Percentiles rank a stretch among this genome's conserved stretches.
Evolutionary conservation across 2,888 invertebrate species (phyloP).

Genomic region (Cancer borealis): DNA sequence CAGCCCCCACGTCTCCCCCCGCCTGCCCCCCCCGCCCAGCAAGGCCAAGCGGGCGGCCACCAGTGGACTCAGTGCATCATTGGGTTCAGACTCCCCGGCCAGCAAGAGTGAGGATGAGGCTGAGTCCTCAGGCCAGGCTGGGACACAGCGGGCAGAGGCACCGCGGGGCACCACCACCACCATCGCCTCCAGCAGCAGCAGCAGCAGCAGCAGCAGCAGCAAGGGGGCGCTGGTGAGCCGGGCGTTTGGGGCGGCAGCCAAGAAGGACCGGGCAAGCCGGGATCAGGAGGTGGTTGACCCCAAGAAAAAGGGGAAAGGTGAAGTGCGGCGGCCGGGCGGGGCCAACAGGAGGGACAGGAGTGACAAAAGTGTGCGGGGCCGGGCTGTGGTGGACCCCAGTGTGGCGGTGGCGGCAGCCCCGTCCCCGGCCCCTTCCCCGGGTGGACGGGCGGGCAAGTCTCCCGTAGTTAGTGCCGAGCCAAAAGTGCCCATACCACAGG

Average conservation of each 20-base stretch:
- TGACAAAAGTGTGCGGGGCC: slow-evolving; percentile 59
- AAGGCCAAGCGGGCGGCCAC: slow-evolving; percentile 42
- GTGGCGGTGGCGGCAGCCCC: slow-evolving; percentile 42
- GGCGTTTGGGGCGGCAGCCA: slow-evolving; percentile 56
- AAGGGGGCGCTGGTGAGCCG: slow-evolving; percentile 59
- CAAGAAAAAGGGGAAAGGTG: slow-evolving; percentile 52
- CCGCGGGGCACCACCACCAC: slow-evolving; percentile 40
- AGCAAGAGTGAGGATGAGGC: slow-evolving; percentile 66
- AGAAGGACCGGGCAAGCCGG: slow-evolving; percentile 58
- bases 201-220: not conserved
- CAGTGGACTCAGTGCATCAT: slow-evolving; percentile 51
- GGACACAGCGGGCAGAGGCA: slow-evolving; percentile 25
- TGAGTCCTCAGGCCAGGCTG: not conserved
- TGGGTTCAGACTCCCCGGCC: slow-evolving; percentile 53
- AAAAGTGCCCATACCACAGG: slow-evolving; percentile 71
- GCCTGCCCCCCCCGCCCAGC: slow-evolving; percentile 3
- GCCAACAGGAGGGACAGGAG: slow-evolving; percentile 60
- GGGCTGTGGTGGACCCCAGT: slow-evolving; percentile 51
- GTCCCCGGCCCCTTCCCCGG: slow-evolving; percentile 47
- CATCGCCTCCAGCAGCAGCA: not conserved
- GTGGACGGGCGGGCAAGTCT: slow-evolving; percentile 56
- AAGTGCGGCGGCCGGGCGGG: not conserved
- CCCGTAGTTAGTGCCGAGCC: slow-evolving; percentile 72
- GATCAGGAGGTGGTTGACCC: slow-evolving; percentile 57
- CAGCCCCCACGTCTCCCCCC: slow-evolving; percentile 67